Evolutionary conservation across 2,888 invertebrate species (phyloP).

Genomic region (Drosophila paracracens): DNA sequence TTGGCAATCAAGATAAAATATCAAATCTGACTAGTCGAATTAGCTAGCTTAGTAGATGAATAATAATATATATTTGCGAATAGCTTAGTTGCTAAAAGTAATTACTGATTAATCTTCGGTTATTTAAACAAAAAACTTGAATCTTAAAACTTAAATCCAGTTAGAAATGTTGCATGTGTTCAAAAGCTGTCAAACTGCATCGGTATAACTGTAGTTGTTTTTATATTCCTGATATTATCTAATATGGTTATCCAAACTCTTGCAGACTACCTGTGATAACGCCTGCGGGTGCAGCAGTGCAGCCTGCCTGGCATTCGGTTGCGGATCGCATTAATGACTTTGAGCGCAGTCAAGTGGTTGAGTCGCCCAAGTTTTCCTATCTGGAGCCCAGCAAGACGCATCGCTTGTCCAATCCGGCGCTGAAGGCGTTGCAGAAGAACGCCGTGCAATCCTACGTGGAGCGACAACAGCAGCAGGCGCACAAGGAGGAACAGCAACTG

Average conservation of each 20-base stretch:
- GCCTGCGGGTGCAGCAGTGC: slow-evolving; percentile 79
- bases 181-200: not conserved
- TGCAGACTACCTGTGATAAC: slow-evolving; percentile 73
- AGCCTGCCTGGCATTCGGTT: slow-evolving; percentile 86
- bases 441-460: slow-evolving; percentile 93
- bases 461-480: slow-evolving; percentile 87
- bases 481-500: slow-evolving; percentile 85
- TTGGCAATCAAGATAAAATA: not conserved
- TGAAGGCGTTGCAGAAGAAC: slow-evolving; percentile 93
- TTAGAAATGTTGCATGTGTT: not conserved
- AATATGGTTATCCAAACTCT: not conserved
- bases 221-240: not conserved
- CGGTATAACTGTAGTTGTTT: not conserved
- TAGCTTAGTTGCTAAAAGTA: not conserved
- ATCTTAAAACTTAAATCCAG: not conserved
- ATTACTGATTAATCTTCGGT: not conserved
- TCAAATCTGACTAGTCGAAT: not conserved
- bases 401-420: slow-evolving; percentile 89
- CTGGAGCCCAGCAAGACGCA: slow-evolving; percentile 91
- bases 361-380: slow-evolving; percentile 87
- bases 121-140: not conserved
- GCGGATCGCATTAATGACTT: slow-evolving; percentile 89
- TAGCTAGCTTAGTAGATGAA: not conserved
- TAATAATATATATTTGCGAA: not conserved
- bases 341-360: slow-evolving; percentile 85